phyloP scores from a whole-genome alignment of 2,797 vertebrate species.

The Enteromius trimaculatus region DNA sequence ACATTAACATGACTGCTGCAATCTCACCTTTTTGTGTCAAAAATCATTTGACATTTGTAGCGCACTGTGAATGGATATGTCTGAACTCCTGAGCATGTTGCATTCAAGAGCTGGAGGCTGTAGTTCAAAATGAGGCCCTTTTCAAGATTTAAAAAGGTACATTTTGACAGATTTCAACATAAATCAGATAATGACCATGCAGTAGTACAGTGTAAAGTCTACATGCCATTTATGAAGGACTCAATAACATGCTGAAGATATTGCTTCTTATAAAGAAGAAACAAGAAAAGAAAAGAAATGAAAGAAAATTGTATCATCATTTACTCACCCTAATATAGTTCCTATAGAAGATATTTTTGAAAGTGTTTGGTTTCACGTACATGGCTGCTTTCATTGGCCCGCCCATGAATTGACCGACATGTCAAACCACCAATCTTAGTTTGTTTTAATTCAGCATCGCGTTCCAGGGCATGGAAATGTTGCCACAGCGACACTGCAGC shows the following conservation, averaged over 20 bases:
- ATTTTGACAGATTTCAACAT: background rate
- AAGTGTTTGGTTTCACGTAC: too few relatives aligned
- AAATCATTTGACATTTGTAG: constrained; percentile 42
- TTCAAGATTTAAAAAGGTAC: background rate
- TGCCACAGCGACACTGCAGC: background rate
- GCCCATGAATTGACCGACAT: too few relatives aligned
- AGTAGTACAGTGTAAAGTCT: background rate
- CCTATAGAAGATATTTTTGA: background rate
- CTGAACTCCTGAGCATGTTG: background rate
- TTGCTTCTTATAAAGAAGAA: background rate
- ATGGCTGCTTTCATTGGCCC: too few relatives aligned
- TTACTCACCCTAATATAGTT: background rate
- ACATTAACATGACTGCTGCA: constrained; percentile 22
- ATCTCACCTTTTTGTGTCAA: constrained; percentile 27
- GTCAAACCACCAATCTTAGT: too few relatives aligned
- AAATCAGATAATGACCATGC: background rate
- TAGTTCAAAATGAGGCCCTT: background rate
- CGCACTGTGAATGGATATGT: constrained; percentile 11
- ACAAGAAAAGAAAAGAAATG: background rate
- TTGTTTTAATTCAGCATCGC: too few relatives aligned
- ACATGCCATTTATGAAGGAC: background rate
- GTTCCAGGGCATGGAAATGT: too few relatives aligned
- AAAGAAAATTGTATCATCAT: background rate
- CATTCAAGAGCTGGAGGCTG: background rate
- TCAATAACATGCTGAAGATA: background rate